phyloP scores from a whole-genome alignment of 2,797 vertebrate genomes.

The Lepilemur ruficaudatus region DNA sequence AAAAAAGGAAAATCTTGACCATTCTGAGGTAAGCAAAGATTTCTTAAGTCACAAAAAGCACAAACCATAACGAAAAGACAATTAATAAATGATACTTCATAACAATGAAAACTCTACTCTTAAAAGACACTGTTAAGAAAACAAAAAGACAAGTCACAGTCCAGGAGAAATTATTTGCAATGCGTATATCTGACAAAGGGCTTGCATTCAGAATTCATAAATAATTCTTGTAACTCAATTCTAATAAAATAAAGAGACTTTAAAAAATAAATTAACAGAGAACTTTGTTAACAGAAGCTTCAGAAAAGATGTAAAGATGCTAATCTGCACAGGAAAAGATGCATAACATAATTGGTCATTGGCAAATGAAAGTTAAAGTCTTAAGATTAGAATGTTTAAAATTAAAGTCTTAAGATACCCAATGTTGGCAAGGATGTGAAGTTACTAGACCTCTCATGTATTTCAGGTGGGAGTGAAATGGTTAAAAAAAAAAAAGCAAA shows the following conservation, averaged over 20 bases:
- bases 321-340: background rate
- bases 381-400: background rate
- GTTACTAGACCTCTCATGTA: background rate
- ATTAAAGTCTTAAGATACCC: background rate
- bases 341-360: background rate
- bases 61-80: background rate
- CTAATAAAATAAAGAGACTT: background rate
- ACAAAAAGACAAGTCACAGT: background rate
- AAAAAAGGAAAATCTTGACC: background rate
- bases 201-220: conserved; percentile 21
- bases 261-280: conserved; percentile 25
- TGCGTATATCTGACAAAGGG: background rate
- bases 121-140: background rate
- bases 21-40: background rate
- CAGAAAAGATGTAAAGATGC: background rate
- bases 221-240: background rate
- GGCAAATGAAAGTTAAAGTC: background rate
- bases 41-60: background rate
- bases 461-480: background rate
- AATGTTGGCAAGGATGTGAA: background rate
- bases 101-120: background rate
- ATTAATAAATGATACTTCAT: background rate
- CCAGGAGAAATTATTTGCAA: background rate
- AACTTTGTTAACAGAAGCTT: background rate
- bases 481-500: background rate